A percentile compares a stretch with the other conserved stretches of the same genome.
phyloP scores from a whole-genome alignment of 2,888 invertebrate genomes.

The Trilocha varians region DNA sequence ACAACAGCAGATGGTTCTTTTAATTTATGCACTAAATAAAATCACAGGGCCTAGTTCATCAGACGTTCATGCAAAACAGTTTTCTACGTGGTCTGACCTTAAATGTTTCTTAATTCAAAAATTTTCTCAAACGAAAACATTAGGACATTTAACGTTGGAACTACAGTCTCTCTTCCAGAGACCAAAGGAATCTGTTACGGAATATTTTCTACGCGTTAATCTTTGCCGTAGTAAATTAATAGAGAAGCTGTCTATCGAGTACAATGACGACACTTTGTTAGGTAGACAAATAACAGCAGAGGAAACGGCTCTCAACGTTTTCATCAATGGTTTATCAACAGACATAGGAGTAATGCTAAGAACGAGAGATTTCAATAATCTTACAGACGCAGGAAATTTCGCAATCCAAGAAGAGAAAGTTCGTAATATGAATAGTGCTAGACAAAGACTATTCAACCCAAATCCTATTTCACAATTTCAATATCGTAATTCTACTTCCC shows the following conservation, averaged over 20 bases:
- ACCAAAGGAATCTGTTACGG: slow-evolving; percentile 15
- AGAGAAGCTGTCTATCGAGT: slow-evolving; percentile 17
- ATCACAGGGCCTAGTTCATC: slow-evolving; percentile 10
- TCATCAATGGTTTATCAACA: slow-evolving; percentile 19
- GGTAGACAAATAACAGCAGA: slow-evolving; percentile 14
- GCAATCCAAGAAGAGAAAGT: slow-evolving; percentile 21
- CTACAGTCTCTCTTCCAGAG: slow-evolving; percentile 22
- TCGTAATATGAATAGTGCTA: slow-evolving; percentile 13
- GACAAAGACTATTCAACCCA: slow-evolving; percentile 5
- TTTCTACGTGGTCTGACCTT: slow-evolving; percentile 5
- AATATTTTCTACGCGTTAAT: slow-evolving; percentile 21
- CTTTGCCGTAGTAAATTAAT: slow-evolving; percentile 16
- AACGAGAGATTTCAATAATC: slow-evolving; percentile 11
- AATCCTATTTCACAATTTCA: neutral
- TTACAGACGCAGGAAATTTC: slow-evolving; percentile 16
- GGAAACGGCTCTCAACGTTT: slow-evolving; percentile 20
- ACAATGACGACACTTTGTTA: slow-evolving; percentile 10
- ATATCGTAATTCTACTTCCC: neutral
- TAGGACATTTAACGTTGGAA: slow-evolving; percentile 17
- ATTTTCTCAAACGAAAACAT: slow-evolving; percentile 19
- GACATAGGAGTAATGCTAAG: slow-evolving; percentile 20
- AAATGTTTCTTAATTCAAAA: slow-evolving; percentile 15
- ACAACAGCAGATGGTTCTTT: slow-evolving; percentile 1
- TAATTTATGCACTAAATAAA: slow-evolving; percentile 10
- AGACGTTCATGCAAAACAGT: slow-evolving; percentile 10